Evolutionary conservation across 2,888 invertebrate genomes (phyloP), one percentile per base, ranked within the genome.

Genomic region (Acanthosoma haemorrhoidale): DNA sequence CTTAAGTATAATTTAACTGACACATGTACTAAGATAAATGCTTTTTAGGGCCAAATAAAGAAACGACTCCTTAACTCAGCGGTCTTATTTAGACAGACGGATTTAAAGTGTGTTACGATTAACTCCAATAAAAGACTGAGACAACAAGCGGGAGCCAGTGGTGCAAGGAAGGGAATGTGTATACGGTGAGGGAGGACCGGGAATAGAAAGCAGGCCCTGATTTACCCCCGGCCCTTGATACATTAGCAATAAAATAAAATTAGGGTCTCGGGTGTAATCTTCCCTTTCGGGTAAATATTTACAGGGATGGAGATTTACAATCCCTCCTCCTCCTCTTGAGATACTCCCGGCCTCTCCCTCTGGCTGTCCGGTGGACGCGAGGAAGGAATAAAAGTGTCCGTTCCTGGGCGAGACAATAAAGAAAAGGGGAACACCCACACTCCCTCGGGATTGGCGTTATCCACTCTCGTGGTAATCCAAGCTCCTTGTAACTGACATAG

Each of bases 241-340:
- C 67, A 67, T 67, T 51, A 67, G 67, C 67, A 67, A 67, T 67
- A 67, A 67, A 67, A 67, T 67, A 51, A 67, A 67, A 67, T 67
- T 67, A 67, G 67, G 67, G 57, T n/a, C 32, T 18, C 21, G 34
- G 51, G 32, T 39, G 64, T 64, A 64, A 64, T 64, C 64, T 43
- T 34, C 60, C 32, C 64, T 29, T 64, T 39, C 41, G 64, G 29
- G 51, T 67, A 67, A 67, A 67, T 67, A 67, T 67, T 67, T 67
- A 51, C 51, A 67, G 32, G 67, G 57, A 67, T 67, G 67, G 51
- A 67, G 67, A 67, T 67, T 67, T 67, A 67, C 67, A 67, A 38
- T 18, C 16, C 39, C 5, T 41, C 29, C 38, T 4, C 34, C 32
- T n/a, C 18, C 31, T 29, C 63, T 18, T 25, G 21, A 25, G 39